These are phyloP conservation scores for Anguilla rostrata DNA, from an alignment of 2,113 vertebrate genomes.

Conservation along the genomic window DNA sequence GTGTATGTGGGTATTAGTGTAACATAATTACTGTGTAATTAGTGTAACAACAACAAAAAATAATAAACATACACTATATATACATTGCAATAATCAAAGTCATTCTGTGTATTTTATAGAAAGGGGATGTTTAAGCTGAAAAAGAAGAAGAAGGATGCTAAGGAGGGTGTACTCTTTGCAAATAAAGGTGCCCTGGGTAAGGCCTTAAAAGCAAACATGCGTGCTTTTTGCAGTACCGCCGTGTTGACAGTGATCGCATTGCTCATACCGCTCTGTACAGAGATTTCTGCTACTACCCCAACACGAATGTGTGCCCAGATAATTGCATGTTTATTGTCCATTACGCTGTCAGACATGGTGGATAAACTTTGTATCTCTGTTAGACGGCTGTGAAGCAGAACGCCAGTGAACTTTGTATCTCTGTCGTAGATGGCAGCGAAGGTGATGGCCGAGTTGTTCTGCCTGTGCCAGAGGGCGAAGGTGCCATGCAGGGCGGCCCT, in stretches of 20 bases:
- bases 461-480: background rate
- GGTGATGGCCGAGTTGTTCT: constrained; percentile 7
- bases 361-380: background rate
- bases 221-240: background rate
- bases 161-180: constrained; percentile 74
- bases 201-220: constrained; percentile 67
- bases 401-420: too few species aligned
- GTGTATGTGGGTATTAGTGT: background rate
- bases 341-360: background rate
- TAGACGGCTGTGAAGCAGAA: constrained; percentile 19
- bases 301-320: background rate
- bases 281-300: background rate
- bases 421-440: constrained; percentile 31
- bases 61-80: background rate
- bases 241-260: background rate
- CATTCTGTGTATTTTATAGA: constrained; percentile 59
- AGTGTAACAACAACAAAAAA: too few species aligned
- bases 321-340: background rate
- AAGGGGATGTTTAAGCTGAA: constrained; percentile 79
- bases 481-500: background rate
- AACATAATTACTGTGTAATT: background rate
- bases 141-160: constrained; percentile 77
- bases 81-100: background rate
- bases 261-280: background rate
- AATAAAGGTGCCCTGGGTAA: constrained; percentile 82